These are phyloP conservation scores for Misgurnus mizolepis DNA, from an alignment of 2,113 vertebrate species.

Conservation along the genomic window DNA sequence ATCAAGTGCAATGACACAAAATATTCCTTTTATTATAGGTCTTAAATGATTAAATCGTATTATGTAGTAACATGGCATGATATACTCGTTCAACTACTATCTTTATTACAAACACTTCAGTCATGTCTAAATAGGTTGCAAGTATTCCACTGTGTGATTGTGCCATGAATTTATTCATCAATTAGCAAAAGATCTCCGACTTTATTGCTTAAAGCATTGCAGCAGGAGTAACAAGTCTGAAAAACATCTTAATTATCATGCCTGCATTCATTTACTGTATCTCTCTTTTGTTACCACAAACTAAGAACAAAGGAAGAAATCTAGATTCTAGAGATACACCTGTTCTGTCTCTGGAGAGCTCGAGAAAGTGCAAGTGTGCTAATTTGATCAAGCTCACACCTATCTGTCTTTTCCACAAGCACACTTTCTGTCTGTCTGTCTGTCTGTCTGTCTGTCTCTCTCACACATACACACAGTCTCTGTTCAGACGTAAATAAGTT, in stretches of 20 bases:
- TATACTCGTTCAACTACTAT: too few relatives aligned
- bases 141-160: too few relatives aligned
- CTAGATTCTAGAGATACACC: conserved; percentile 1
- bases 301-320: background rate
- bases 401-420: conserved; percentile 9
- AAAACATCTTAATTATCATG: conserved; percentile 7
- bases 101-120: too few relatives aligned
- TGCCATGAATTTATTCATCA: background rate
- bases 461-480: conserved; percentile 9
- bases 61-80: too few relatives aligned
- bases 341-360: conserved; percentile 16
- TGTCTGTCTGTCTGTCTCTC: background rate
- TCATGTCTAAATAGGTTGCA: too few relatives aligned
- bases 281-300: background rate
- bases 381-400: conserved; percentile 45
- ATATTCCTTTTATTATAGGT: too few relatives aligned
- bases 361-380: conserved; percentile 27
- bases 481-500: conserved; percentile 8
- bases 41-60: too few relatives aligned
- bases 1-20: too few relatives aligned
- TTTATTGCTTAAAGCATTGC: background rate
- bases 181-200: background rate
- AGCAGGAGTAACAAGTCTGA: too few relatives aligned
- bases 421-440: conserved; percentile 9
- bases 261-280: background rate